Evolutionary conservation across 1,140 invertebrate genomes (phyloP).

Genomic region (Formica exsecta): DNA sequence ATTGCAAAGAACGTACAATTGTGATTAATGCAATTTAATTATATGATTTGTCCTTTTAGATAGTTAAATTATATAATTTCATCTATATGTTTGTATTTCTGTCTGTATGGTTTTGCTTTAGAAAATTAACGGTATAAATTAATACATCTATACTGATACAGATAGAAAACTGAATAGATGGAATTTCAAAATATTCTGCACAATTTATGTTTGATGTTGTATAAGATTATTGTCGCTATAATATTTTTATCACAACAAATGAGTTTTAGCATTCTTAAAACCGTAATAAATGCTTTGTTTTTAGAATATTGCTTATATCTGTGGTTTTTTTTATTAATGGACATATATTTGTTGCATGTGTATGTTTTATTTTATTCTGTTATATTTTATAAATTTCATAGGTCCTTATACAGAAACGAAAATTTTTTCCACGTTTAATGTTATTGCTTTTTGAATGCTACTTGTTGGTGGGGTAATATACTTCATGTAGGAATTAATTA

Average conservation of each 20-base stretch:
- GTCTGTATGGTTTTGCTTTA: neutral
- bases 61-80: constrained; percentile 8
- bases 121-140: constrained; percentile 16
- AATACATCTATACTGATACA: neutral
- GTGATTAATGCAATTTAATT: neutral
- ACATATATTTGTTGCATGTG: constrained; percentile 15
- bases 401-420: neutral
- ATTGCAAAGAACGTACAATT: constrained; percentile 1
- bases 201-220: neutral
- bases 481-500: constrained; percentile 7
- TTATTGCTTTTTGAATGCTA: constrained; percentile 3
- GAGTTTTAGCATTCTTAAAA: constrained; percentile 21
- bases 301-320: neutral
- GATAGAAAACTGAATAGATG: constrained; percentile 5
- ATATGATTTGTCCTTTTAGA: neutral
- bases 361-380: neutral
- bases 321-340: neutral
- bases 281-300: neutral
- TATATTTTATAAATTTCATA: neutral
- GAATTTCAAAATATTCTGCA: constrained; percentile 10
- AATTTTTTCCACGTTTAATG: constrained; percentile 6
- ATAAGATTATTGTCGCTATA: neutral
- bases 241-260: constrained; percentile 36
- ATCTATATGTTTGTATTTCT: neutral
- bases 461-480: constrained; percentile 1